phyloP scores from a whole-genome alignment of 2,797 vertebrate species.

The Peromyscus aztecus region DNA sequence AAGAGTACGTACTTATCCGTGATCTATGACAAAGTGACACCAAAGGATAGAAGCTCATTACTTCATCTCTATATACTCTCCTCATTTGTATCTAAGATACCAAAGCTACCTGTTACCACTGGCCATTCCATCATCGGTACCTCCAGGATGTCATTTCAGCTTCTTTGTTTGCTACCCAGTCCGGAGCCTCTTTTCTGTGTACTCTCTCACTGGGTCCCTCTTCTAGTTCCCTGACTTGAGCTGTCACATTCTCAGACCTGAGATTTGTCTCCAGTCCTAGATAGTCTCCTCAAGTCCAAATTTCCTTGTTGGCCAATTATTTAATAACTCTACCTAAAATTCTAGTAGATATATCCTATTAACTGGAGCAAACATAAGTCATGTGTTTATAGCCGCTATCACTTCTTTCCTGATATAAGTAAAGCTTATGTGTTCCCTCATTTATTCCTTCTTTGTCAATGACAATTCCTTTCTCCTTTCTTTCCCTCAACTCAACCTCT shows the following conservation, averaged over 20 bases:
- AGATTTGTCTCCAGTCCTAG: background rate
- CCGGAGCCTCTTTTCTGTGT: background rate
- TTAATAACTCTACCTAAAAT: background rate
- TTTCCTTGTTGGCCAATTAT: background rate
- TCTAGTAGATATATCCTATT: background rate
- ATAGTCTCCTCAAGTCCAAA: background rate
- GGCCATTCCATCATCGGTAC: background rate
- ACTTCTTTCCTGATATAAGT: background rate
- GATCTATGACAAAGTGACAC: background rate
- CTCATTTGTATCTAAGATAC: background rate
- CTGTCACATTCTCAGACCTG: background rate
- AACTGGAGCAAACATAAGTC: background rate
- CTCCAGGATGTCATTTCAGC: background rate
- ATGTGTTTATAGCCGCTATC: background rate
- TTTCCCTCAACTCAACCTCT: background rate
- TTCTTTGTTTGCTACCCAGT: background rate
- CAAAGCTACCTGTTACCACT: background rate
- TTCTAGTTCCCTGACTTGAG: background rate
- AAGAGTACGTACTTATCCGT: background rate
- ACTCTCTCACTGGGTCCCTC: background rate
- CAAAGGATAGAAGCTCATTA: background rate
- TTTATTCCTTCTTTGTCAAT: background rate
- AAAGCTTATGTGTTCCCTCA: background rate
- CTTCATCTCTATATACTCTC: background rate
- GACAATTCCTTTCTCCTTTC: background rate